Percentiles rank a stretch among this genome's conserved stretches.
Conservation (phyloP, 2,113 vertebrate species). For the Phasianus colchicus region DNA sequence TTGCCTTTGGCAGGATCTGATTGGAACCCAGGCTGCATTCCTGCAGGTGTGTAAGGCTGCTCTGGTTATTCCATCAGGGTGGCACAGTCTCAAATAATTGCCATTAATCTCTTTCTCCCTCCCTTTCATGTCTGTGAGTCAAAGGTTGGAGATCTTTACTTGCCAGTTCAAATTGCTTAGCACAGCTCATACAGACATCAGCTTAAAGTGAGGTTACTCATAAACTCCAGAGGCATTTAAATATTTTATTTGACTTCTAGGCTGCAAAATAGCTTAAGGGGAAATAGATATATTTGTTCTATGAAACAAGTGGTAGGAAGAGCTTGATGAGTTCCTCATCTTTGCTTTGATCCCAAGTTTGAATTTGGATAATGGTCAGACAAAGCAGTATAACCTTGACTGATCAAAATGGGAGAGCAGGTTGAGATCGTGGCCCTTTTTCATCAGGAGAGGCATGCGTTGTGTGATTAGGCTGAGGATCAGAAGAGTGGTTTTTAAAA, state of each 20-base stretch:
- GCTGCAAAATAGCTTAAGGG: constrained; percentile 34
- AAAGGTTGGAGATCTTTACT: constrained; percentile 21
- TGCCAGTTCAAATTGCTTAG: constrained; percentile 16
- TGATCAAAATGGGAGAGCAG: background rate
- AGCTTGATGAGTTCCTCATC: constrained; percentile 12
- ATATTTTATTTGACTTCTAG: background rate
- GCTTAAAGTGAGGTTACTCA: constrained; percentile 27
- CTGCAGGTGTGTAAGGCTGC: constrained; percentile 16
- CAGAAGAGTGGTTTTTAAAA: background rate
- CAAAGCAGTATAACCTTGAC: background rate
- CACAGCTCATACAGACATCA: background rate
- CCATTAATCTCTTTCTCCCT: background rate
- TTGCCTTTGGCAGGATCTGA: background rate
- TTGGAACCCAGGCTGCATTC: background rate
- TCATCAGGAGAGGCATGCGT: background rate
- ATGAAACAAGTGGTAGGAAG: constrained; percentile 4
- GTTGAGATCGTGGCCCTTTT: background rate
- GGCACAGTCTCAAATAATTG: constrained; percentile 27
- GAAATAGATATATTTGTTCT: background rate
- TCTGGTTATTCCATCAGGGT: constrained; percentile 49
- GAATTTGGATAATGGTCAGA: background rate
- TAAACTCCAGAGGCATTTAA: constrained; percentile 5
- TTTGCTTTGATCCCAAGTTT: background rate
- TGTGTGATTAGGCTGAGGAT: background rate
- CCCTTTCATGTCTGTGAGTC: constrained; percentile 46